Evolutionary conservation across 2,113 vertebrate species (phyloP).

Genomic region (Casuarius casuarius): DNA sequence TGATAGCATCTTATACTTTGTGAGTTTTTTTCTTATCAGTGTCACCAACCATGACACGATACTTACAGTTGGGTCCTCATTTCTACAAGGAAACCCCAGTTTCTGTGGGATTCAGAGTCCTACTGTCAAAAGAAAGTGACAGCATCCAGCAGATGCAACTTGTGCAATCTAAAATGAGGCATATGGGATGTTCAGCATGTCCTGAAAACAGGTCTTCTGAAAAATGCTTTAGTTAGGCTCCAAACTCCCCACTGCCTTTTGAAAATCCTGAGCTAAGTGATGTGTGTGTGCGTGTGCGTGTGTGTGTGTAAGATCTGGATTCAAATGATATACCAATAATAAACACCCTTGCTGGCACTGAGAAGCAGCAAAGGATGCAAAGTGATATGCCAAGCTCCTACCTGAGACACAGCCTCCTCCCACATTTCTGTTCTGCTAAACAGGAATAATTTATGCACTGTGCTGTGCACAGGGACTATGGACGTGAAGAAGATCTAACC

Average conservation of each 20-base stretch:
- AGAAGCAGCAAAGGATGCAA: neutral
- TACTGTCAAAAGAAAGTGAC: neutral
- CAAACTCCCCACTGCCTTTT: neutral
- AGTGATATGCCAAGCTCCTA: neutral
- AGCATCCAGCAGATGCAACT: neutral
- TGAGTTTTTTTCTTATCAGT: neutral
- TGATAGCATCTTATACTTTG: slow-evolving; percentile 33
- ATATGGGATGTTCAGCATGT: neutral
- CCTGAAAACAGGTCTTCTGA: neutral
- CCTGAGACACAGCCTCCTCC: neutral
- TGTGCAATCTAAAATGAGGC: neutral
- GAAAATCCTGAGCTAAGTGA: neutral
- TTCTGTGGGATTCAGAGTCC: neutral
- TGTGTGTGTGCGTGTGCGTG: fast-evolving
- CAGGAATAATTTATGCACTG: neutral
- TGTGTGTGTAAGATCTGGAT: neutral
- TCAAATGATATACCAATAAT: neutral
- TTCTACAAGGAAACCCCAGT: slow-evolving; percentile 15
- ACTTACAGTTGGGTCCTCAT: slow-evolving; percentile 18
- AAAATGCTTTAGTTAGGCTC: neutral
- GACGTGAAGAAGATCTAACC: neutral
- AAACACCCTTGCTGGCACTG: neutral
- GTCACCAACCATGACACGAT: slow-evolving; percentile 59
- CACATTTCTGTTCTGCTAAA: neutral
- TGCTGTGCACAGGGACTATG: neutral